Percentiles rank a stretch among this genome's conserved stretches.
These are phyloP conservation scores for Microcebus murinus DNA, from an alignment of 2,113 vertebrate species.

Conservation along the genomic window DNA sequence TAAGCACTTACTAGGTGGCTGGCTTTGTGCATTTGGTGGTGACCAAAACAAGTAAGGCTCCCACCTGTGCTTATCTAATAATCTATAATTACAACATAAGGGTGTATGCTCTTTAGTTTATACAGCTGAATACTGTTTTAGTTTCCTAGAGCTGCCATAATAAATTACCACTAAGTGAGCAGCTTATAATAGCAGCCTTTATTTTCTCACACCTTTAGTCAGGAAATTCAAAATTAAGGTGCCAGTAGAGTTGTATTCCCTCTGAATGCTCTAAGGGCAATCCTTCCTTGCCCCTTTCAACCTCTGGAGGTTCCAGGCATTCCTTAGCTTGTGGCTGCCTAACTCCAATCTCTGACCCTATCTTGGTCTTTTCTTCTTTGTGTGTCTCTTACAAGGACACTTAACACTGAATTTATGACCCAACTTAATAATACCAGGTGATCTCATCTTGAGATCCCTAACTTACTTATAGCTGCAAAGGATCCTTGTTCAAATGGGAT, in stretches of 20 bases:
- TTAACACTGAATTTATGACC: not conserved
- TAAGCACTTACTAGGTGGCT: not conserved
- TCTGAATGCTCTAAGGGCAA: too few species aligned
- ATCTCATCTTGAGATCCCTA: not conserved
- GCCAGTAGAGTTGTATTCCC: not conserved
- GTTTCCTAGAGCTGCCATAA: not conserved
- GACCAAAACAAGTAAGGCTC: not conserved
- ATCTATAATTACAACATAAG: not conserved
- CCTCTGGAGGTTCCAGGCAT: not conserved
- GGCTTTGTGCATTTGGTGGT: not conserved
- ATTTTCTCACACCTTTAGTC: not conserved
- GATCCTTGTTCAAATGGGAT: not conserved
- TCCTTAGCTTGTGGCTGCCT: not conserved
- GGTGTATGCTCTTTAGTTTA: not conserved
- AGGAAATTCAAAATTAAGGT: not conserved
- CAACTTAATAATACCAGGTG: not conserved
- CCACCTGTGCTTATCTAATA: not conserved
- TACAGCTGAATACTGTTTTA: not conserved
- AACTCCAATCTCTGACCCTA: not conserved
- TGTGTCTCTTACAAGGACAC: not conserved
- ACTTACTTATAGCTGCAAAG: not conserved
- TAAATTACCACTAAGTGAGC: not conserved
- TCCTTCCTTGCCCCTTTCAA: not conserved
- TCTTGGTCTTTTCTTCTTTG: not conserved
- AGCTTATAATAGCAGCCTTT: not conserved